phyloP scores from a whole-genome alignment of 2,888 invertebrate genomes.

The Mycogona germanica region DNA sequence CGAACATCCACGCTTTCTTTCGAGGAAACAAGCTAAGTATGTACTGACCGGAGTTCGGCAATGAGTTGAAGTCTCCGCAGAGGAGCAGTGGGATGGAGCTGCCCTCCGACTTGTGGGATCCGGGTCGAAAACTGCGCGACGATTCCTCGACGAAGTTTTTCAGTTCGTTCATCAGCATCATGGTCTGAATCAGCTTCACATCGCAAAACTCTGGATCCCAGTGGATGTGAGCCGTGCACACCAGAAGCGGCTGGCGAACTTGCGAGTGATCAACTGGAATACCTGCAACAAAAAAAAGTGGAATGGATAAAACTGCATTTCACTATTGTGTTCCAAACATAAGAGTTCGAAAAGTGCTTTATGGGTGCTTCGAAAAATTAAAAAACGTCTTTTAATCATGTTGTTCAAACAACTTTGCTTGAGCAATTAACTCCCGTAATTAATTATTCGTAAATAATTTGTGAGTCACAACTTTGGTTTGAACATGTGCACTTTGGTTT shows the following conservation, averaged over 20 bases:
- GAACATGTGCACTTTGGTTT: too few relatives aligned
- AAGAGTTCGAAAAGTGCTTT: background rate
- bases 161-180: constrained; percentile 95
- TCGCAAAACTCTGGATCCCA: constrained; percentile 99
- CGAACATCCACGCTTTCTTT: too few relatives aligned
- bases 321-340: background rate
- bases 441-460: too few relatives aligned
- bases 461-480: too few relatives aligned
- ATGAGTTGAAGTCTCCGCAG: constrained; percentile 97
- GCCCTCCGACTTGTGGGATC: constrained; percentile 45
- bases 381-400: too few relatives aligned
- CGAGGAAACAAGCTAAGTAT: background rate
- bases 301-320: background rate
- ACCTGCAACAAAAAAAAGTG: constrained; percentile 29
- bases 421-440: too few relatives aligned
- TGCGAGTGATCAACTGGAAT: constrained; percentile 60
- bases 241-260: constrained; percentile 72
- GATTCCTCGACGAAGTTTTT: constrained; percentile 77
- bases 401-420: too few relatives aligned
- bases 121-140: constrained; percentile 59
- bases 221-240: constrained; percentile 98
- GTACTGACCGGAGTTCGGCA: constrained; percentile 76
- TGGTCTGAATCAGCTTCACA: constrained; percentile 97
- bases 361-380: too few relatives aligned
- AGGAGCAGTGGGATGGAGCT: constrained; percentile 77